Percentiles rank a stretch among this genome's conserved stretches.
These are phyloP conservation scores for Helicoverpa assulta DNA, from an alignment of 2,888 invertebrate genomes.

Conservation along the genomic window DNA sequence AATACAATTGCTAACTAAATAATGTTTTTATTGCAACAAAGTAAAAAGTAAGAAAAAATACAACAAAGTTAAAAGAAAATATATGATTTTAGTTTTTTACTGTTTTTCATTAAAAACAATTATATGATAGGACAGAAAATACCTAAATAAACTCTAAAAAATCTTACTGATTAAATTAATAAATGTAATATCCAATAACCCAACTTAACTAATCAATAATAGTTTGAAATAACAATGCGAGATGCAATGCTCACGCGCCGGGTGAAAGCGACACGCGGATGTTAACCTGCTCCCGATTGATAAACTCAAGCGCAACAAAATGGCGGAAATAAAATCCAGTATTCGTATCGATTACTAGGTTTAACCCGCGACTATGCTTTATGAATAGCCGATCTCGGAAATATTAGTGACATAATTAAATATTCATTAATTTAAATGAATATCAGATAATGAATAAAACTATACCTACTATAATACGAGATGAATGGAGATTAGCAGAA, in stretches of 20 bases:
- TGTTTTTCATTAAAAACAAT: too few relatives aligned
- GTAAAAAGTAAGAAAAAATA: too few relatives aligned
- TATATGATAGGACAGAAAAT: too few relatives aligned
- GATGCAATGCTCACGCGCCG: conserved; percentile 54
- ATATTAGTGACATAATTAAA: too few relatives aligned
- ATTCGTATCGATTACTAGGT: conserved; percentile 44
- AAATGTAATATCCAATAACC: neutral
- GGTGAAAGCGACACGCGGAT: conserved; percentile 77
- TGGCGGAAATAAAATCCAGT: conserved; percentile 67
- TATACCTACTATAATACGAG: too few relatives aligned
- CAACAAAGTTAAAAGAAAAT: too few relatives aligned
- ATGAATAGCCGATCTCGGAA: neutral
- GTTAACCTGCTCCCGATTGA: conserved; percentile 71
- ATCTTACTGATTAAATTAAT: too few relatives aligned
- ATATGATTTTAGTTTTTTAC: too few relatives aligned
- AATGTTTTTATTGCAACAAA: too few relatives aligned
- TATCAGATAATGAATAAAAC: neutral
- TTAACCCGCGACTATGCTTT: conserved; percentile 1
- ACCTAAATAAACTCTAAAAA: too few relatives aligned
- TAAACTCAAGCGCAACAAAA: conserved; percentile 67
- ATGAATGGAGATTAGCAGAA: too few relatives aligned
- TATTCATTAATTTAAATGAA: neutral
- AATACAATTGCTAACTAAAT: too few relatives aligned
- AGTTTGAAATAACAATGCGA: conserved; percentile 49
- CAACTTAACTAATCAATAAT: conserved; percentile 23